Evolutionary conservation across 2,113 vertebrate genomes (phyloP).

Genomic region (Strigops habroptila): DNA sequence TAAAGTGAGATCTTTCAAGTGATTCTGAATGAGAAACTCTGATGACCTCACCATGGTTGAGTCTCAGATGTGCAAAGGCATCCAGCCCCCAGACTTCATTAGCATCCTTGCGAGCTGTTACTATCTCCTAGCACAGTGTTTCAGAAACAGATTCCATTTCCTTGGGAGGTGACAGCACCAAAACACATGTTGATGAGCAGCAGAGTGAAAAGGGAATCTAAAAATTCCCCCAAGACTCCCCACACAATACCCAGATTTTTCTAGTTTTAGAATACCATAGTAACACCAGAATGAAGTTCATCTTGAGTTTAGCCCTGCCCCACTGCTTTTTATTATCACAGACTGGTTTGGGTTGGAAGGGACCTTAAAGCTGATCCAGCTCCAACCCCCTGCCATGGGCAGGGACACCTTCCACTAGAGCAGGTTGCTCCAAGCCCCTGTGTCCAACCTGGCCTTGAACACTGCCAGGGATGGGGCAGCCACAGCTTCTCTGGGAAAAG

Average conservation of each 20-base stretch:
- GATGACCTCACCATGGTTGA: not conserved
- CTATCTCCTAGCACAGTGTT: slow-evolving; percentile 28
- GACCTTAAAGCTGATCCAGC: accelerated
- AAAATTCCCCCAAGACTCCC: slow-evolving; percentile 19
- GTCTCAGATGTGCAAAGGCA: slow-evolving; percentile 46
- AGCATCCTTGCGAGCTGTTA: slow-evolving; percentile 36
- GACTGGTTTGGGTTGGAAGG: not conserved
- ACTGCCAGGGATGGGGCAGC: too few relatives aligned
- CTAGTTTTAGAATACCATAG: not conserved
- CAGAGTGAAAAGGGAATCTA: slow-evolving; percentile 21
- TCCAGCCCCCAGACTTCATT: slow-evolving; percentile 50
- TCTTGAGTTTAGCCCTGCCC: not conserved
- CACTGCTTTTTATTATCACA: not conserved
- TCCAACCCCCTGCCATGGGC: not conserved
- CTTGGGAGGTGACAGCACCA: slow-evolving; percentile 38
- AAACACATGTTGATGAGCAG: slow-evolving; percentile 39
- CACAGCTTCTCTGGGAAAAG: too few relatives aligned
- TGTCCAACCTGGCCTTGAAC: not conserved
- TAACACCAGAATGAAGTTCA: not conserved
- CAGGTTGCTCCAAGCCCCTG: not conserved
- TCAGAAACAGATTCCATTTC: slow-evolving; percentile 34
- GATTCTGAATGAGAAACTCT: slow-evolving; percentile 6
- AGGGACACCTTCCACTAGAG: not conserved
- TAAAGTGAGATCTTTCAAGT: not conserved
- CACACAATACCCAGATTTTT: not conserved